Evolutionary conservation across 23 tunicate genomes (phyloP).

Genomic region (Styela clava): DNA sequence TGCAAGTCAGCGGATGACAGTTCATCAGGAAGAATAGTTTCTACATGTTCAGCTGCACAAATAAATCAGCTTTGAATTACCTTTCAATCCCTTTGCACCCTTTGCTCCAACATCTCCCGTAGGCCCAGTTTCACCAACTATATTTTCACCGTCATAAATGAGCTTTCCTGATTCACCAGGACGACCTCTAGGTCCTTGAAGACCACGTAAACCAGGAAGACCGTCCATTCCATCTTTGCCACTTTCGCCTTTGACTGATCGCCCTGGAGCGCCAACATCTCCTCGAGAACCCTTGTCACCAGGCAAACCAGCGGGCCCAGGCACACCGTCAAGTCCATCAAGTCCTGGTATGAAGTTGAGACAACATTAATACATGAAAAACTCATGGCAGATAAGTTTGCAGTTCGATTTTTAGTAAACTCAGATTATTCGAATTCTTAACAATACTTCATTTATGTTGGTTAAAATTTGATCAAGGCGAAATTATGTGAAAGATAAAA

Average conservation of each 20-base stretch:
- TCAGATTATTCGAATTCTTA: no score
- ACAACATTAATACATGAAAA: not conserved
- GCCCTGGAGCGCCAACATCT: constrained; percentile 27
- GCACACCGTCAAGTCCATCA: constrained; percentile 6
- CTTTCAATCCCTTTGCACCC: constrained; percentile 19
- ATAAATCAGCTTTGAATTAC: no score
- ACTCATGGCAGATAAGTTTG: no score
- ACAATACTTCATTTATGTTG: no score
- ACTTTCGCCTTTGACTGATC: constrained; percentile 4
- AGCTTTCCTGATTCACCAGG: constrained; percentile 13
- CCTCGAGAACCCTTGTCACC: constrained; percentile 21
- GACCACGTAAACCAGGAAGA: constrained; percentile 19
- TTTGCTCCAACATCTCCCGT: constrained; percentile 21
- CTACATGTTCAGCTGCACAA: no score
- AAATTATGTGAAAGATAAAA: no score
- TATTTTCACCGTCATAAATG: constrained; percentile 23
- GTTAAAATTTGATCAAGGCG: no score
- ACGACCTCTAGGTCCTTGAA: constrained; percentile 23
- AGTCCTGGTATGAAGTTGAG: constrained; percentile 12
- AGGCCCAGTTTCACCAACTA: constrained; percentile 45
- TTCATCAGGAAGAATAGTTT: no score
- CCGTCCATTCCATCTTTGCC: constrained; percentile 32
- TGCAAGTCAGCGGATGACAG: no score
- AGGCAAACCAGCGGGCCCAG: constrained; percentile 10
- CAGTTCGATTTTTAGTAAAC: no score